phyloP scores from a whole-genome alignment of 2,113 vertebrate species.

The Solenodon paradoxus region DNA sequence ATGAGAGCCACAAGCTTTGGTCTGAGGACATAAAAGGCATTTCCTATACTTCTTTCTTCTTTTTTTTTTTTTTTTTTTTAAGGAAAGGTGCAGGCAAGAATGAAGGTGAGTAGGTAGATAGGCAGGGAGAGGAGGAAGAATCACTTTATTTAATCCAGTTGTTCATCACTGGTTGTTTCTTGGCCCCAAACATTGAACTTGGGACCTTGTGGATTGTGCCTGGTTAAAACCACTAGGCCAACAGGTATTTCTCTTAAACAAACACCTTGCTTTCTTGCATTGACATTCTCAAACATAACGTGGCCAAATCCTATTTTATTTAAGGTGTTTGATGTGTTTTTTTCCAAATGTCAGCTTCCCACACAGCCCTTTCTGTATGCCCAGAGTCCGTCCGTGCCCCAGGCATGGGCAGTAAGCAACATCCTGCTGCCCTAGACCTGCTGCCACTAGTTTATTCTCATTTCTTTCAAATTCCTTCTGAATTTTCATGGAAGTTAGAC shows the following conservation, averaged over 20 bases:
- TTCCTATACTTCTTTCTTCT: no score
- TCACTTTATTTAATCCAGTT: no score
- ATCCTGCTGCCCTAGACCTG: not conserved
- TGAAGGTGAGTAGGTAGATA: no score
- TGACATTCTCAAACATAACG: not conserved
- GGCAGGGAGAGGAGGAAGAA: no score
- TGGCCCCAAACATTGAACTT: no score
- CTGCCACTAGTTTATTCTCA: constrained; percentile 63
- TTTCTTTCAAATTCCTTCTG: constrained; percentile 73
- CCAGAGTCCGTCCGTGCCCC: constrained; percentile 56
- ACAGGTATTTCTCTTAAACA: not conserved
- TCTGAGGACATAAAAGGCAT: constrained; percentile 30
- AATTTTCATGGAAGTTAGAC: constrained; percentile 53
- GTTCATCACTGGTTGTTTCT: no score
- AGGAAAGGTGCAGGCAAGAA: no score
- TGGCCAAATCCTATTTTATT: constrained; percentile 56
- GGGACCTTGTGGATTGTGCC: no score
- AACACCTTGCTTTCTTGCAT: constrained; percentile 49
- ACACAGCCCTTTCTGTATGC: constrained; percentile 58
- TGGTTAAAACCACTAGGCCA: no score
- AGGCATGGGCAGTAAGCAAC: not conserved
- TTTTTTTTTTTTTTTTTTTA: no score
- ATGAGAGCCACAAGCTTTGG: not conserved
- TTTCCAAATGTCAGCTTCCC: constrained; percentile 19
- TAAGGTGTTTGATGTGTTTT: constrained; percentile 50